Percentiles rank a stretch among this genome's conserved stretches.
These are phyloP conservation scores for Brachionus manjavacas DNA, from an alignment of 1,140 invertebrate species.

Conservation along the genomic window DNA sequence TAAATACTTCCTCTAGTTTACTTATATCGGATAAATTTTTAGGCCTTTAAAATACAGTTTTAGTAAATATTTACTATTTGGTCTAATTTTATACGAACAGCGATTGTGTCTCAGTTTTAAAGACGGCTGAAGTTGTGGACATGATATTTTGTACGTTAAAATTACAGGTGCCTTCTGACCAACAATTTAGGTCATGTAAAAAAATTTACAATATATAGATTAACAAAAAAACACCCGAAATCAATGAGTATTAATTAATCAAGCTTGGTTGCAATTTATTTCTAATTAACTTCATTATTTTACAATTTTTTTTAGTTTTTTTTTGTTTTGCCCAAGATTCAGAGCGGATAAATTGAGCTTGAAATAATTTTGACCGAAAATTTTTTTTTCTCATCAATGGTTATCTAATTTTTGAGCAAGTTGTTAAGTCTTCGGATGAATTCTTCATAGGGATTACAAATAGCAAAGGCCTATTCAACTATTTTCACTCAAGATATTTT, in stretches of 20 bases:
- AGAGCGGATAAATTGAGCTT: neutral
- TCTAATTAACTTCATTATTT: neutral
- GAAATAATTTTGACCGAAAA: neutral
- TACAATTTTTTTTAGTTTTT: neutral
- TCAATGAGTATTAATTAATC: neutral
- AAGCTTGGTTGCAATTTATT: neutral
- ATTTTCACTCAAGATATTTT: neutral
- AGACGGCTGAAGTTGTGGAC: neutral
- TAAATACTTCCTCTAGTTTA: neutral
- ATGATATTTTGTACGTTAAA: neutral
- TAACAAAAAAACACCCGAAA: neutral
- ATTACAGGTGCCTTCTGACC: neutral
- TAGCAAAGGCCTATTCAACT: neutral
- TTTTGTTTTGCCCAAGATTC: neutral
- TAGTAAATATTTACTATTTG: neutral
- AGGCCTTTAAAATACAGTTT: neutral
- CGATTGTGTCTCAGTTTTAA: neutral
- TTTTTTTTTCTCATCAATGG: neutral
- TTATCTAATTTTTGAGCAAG: neutral
- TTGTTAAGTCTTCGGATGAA: neutral
- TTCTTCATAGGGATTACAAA: neutral
- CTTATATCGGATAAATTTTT: neutral
- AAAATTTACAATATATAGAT: neutral
- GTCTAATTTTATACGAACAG: neutral
- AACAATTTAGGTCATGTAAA: neutral